A percentile compares a stretch with the other conserved stretches of the same genome.
phyloP scores from a whole-genome alignment of 1,140 invertebrate genomes.

The Trinorchestia longiramus region DNA sequence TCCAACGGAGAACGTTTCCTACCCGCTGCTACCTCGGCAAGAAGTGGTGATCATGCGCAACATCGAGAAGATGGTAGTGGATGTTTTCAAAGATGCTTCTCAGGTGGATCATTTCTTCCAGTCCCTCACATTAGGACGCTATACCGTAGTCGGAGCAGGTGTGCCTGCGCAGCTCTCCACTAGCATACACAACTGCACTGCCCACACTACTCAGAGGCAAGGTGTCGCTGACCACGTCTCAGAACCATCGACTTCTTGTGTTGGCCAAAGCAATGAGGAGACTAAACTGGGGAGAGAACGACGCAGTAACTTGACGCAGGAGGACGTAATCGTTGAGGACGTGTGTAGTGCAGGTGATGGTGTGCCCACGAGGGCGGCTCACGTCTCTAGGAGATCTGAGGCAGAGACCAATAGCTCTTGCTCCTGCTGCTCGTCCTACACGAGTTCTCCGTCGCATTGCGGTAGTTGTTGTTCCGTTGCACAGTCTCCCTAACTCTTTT shows the following conservation, averaged over 20 bases:
- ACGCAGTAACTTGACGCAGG: background rate
- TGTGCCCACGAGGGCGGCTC: background rate
- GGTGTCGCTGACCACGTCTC: background rate
- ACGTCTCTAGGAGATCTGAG: background rate
- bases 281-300: background rate
- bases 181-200: background rate
- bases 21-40: slow-evolving; percentile 12
- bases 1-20: slow-evolving; percentile 15
- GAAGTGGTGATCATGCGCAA: slow-evolving; percentile 34
- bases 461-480: background rate
- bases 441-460: slow-evolving; percentile 22
- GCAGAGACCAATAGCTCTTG: background rate
- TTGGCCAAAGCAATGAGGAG: background rate
- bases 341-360: background rate
- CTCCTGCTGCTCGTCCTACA: slow-evolving; percentile 7
- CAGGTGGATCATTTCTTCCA: slow-evolving; percentile 35
- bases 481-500: background rate
- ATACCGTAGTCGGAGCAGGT: background rate
- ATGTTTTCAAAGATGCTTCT: slow-evolving; percentile 4
- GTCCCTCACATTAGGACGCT: background rate
- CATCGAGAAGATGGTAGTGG: slow-evolving; percentile 38
- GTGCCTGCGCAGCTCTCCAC: background rate
- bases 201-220: background rate
- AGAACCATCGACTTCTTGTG: background rate
- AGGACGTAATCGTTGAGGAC: background rate